A percentile compares a stretch with the other conserved stretches of the same genome.
phyloP scores from a whole-genome alignment of 2,888 invertebrate species.

The Nudaria mundana region DNA sequence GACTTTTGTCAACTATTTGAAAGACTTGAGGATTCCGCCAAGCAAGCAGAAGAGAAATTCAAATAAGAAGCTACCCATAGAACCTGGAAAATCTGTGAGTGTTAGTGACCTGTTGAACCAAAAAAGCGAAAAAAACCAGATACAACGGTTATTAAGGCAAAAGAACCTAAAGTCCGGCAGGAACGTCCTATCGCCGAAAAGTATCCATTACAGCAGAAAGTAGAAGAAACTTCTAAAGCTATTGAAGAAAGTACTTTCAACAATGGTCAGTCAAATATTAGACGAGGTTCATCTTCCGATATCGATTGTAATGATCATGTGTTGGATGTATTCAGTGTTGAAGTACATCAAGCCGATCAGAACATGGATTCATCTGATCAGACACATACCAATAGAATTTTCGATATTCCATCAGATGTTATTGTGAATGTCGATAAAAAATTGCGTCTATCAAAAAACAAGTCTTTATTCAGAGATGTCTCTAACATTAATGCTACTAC shows the following conservation, averaged over 20 bases:
- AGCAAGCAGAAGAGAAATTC: neutral
- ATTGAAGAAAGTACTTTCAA: slow-evolving; percentile 8
- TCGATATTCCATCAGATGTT: neutral
- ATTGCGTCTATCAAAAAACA: neutral
- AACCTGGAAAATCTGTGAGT: slow-evolving; percentile 12
- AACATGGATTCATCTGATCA: neutral
- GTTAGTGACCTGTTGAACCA: slow-evolving; percentile 3
- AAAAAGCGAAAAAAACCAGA: neutral
- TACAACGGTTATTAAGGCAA: neutral
- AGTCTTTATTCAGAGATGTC: neutral
- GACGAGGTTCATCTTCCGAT: slow-evolving; percentile 8
- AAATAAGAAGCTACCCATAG: slow-evolving; percentile 12
- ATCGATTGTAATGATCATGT: slow-evolving; percentile 8
- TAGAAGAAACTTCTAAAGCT: slow-evolving; percentile 6
- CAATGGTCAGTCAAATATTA: slow-evolving; percentile 6
- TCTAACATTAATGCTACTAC: neutral
- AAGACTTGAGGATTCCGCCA: slow-evolving; percentile 9
- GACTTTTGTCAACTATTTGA: slow-evolving; percentile 13
- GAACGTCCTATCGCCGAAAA: too few species aligned
- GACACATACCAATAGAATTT: neutral
- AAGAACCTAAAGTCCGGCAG: neutral
- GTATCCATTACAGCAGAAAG: too few species aligned
- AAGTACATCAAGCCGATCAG: neutral
- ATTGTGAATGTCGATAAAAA: neutral
- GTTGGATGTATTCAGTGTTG: neutral